These are phyloP conservation scores for Heliconius hortense DNA, from an alignment of 2,888 invertebrate genomes.

Conservation along the genomic window DNA sequence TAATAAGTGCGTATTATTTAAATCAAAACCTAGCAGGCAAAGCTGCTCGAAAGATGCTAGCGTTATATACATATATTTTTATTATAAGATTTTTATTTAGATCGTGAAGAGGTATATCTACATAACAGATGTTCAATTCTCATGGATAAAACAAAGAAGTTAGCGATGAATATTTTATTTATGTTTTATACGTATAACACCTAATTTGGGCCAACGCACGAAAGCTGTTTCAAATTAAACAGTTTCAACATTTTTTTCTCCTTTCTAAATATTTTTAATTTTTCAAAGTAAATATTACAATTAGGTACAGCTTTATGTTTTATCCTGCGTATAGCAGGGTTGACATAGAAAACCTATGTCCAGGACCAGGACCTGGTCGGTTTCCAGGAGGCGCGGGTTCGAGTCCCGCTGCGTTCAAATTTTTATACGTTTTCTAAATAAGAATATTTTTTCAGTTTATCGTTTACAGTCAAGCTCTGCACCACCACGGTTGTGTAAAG, in stretches of 20 bases:
- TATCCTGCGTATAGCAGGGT: too few relatives aligned
- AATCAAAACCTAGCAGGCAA: too few relatives aligned
- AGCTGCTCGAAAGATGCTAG: too few relatives aligned
- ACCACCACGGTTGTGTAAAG: background rate
- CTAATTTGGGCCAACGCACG: background rate
- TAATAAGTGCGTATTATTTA: too few relatives aligned
- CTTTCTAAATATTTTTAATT: background rate
- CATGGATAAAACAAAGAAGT: background rate
- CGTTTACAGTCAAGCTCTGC: background rate
- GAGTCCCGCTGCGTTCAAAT: too few relatives aligned
- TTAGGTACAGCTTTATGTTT: background rate
- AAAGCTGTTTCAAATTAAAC: background rate
- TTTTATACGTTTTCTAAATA: too few relatives aligned
- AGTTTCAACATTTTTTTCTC: background rate
- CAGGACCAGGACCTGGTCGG: too few relatives aligned
- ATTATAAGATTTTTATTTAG: too few relatives aligned
- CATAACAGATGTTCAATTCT: conserved; percentile 1
- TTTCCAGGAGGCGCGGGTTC: too few relatives aligned
- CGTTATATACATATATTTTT: too few relatives aligned
- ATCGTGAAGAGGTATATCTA: background rate
- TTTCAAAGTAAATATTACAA: background rate
- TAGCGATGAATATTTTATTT: background rate
- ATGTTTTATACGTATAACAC: background rate
- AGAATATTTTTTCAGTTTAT: background rate
- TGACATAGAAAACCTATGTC: background rate